Base-by-base conservation (phyloP, 2,888 invertebrate species). In the Oxytorus armatus region DNA sequence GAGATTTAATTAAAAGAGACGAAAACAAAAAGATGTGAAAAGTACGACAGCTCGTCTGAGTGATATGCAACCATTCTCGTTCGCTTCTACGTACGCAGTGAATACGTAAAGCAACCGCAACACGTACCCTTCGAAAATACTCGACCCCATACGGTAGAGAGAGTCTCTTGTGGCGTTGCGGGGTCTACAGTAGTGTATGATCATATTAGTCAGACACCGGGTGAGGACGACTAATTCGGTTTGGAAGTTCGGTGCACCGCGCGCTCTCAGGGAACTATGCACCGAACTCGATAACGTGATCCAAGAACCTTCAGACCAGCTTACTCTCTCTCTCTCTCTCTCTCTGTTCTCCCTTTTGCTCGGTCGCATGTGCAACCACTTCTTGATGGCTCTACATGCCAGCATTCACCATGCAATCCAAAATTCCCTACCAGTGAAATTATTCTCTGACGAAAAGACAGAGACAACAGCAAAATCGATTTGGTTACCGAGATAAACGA, bases 201-300 rank as follows among this genome's bases (percentile, higher is more conserved):
- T 77, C 80, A 77, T 77, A 77, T 80, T 80, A 80, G 77, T 80
- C 77, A 77, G 77, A 77, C 73, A 73, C 80, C 47, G 68, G 68
- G 73, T 42, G 68, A 77, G 72, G 72, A 55, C 77, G 80, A 77
- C 77, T 80, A 80, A 80, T 80, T 80, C 77, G 80, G 80, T 80
- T 80, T 77, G 69, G 73, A 77, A 80, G 80, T 77, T 80, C 73
- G 80, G 77, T 77, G 69, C 63, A 69, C 80, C 68, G 51, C 80
- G 68, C 65, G 49, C 16, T 53, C 77, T 29, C 70, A 63, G 14
- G 51, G 29, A 80, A 80, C 80, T 80, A 80, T 80, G 68, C 63
- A 33, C 73, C 14, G 33, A 80, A 80, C 80, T 73, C 73, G 73
- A 77, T 80, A 80, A 77, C 80, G 73, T 44, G 69, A 68, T 66